phyloP scores from a whole-genome alignment of 2,113 vertebrate genomes.

The Neofelis nebulosa region DNA sequence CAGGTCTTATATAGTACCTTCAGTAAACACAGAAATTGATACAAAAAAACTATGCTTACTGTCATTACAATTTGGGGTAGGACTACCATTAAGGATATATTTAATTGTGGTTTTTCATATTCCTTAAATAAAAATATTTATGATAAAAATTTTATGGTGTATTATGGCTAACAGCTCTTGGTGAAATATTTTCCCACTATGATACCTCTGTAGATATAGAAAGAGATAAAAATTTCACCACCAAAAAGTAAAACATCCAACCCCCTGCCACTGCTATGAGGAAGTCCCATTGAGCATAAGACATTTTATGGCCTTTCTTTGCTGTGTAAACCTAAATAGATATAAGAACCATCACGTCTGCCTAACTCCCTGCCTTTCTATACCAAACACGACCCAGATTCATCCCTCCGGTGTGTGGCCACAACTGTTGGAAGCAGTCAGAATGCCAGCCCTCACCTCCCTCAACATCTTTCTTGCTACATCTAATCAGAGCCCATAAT shows the following conservation, averaged over 20 bases:
- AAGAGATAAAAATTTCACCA: neutral
- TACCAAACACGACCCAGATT: neutral
- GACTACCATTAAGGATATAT: neutral
- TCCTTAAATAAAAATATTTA: constrained; percentile 28
- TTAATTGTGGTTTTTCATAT: neutral
- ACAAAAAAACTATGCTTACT: neutral
- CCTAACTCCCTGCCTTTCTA: neutral
- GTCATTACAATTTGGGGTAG: neutral
- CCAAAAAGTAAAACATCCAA: neutral
- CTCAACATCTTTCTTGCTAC: neutral
- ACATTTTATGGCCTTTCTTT: neutral
- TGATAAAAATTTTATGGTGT: neutral
- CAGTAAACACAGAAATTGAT: neutral
- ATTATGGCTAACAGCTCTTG: neutral
- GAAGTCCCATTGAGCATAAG: neutral
- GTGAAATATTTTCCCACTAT: neutral
- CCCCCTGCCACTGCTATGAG: neutral
- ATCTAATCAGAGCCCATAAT: neutral
- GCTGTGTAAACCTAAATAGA: neutral
- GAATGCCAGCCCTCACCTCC: neutral
- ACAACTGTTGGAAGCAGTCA: neutral
- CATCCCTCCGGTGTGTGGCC: neutral
- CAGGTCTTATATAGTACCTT: neutral
- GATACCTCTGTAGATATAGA: neutral
- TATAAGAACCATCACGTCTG: neutral